Evolutionary conservation across 1,140 invertebrate species (phyloP).

Genomic region (Helicoverpa zea): DNA sequence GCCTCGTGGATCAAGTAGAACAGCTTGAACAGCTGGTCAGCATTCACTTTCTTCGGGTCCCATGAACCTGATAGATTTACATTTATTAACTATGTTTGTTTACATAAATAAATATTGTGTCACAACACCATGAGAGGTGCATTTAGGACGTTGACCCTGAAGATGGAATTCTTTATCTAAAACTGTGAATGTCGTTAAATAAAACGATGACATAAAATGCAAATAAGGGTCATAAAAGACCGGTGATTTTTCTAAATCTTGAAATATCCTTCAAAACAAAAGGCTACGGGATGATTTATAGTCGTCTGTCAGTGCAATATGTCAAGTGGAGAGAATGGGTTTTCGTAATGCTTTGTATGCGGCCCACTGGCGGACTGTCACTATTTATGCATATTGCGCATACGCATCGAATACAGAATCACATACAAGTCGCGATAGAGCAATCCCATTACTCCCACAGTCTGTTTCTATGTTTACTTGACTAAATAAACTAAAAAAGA

Average conservation of each 20-base stretch:
- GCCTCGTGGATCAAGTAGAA: conserved; percentile 93
- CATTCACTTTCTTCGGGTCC: conserved; percentile 90
- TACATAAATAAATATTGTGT: background rate
- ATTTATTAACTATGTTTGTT: background rate
- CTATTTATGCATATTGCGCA: conserved; percentile 26
- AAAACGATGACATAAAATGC: too few relatives aligned
- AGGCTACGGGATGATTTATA: background rate
- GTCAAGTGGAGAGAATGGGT: conserved; percentile 30
- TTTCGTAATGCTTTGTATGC: conserved; percentile 39
- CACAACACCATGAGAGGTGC: too few relatives aligned
- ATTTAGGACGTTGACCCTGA: too few relatives aligned
- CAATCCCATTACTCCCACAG: conserved; percentile 3
- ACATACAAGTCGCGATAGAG: background rate
- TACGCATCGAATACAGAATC: conserved; percentile 27
- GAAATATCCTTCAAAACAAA: background rate
- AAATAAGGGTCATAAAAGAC: too few relatives aligned
- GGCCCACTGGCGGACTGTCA: conserved; percentile 15
- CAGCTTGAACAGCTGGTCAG: conserved; percentile 92
- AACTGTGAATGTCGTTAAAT: too few relatives aligned
- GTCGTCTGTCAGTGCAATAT: background rate
- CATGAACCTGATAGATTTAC: conserved; percentile 87
- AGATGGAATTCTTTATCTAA: too few relatives aligned
- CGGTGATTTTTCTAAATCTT: background rate
- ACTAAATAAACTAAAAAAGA: background rate
- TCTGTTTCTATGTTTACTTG: background rate